Evolutionary conservation across 2,888 invertebrate genomes (phyloP), one percentile per base, ranked within the genome.

Genomic region (Liodrosophila aerea): DNA sequence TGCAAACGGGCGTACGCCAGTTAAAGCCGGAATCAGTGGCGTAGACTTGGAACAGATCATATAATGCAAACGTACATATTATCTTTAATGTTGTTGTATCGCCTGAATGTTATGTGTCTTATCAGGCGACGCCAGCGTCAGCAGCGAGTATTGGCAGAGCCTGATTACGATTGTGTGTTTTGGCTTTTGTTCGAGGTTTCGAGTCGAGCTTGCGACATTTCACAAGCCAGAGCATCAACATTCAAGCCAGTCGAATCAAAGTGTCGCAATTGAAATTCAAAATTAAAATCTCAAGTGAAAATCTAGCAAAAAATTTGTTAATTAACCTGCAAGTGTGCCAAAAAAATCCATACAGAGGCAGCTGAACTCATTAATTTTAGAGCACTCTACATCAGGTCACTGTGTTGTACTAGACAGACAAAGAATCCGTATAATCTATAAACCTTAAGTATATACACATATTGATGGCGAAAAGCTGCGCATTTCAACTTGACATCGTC

Each of bases 121-220:
- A 75, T 75, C 74, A 76, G 61, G 52, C 13, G 31, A 13, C 18
- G 36, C 31, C 51, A 29, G 37, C 64, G 43, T 39, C 46, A 36
- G 43, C 72, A 47, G 52, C 49, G 43, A 45, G 64, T 39, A 51
- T 53, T 44, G 50, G 41, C 62, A 52, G 63, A 54, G 50, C 57
- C 76, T 56, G 78, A 84, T 80, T 81, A 83, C 57, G 53, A 58
- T 33, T 51, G 22, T 56, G 45, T 30, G 52, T 53, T 52, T 54
- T 56, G 75, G 58, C 82, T 80, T 80, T 80, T 80, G 78, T 80
- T 80, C 84, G 78, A 80, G 84, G 78, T 56, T 81, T 80, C 78
- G 47, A 70, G 82, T 73, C 66, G 78, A 75, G 77, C 59, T 69
- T 59, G 71, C 60, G 50, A 59, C 57, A 66, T 16, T 53, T 53